Evolutionary conservation across 2,797 vertebrate species (phyloP).

Genomic region (Propithecus perrieri): DNA sequence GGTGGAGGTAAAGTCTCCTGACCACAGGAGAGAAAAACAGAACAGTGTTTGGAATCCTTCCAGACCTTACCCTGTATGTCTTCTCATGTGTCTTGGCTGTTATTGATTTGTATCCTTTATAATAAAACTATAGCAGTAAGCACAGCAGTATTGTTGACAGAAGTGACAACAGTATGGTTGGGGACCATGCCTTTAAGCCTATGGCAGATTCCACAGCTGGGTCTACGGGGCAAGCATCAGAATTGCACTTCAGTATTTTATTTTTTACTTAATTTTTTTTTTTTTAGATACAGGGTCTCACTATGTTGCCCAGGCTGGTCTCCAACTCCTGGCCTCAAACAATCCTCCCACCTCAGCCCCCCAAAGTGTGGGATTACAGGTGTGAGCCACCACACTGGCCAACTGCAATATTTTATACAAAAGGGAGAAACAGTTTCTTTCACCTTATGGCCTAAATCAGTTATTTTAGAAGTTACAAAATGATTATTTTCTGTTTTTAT

Average conservation of each 20-base stretch:
- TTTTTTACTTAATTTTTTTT: too few species aligned
- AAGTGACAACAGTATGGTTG: neutral
- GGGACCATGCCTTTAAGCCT: neutral
- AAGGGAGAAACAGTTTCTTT: neutral
- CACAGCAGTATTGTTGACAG: neutral
- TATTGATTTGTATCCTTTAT: neutral
- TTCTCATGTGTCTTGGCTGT: neutral
- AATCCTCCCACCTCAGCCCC: too few species aligned
- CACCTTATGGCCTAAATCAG: neutral
- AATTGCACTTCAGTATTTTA: neutral
- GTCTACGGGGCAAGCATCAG: neutral
- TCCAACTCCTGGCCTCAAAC: too few species aligned
- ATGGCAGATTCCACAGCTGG: neutral
- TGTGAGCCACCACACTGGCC: too few species aligned
- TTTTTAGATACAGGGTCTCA: too few species aligned
- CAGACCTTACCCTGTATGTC: neutral
- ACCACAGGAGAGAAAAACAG: neutral
- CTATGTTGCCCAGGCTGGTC: too few species aligned
- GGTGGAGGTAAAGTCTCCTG: neutral
- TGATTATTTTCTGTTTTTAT: neutral
- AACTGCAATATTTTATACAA: neutral
- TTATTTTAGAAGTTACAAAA: neutral
- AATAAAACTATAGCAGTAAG: neutral
- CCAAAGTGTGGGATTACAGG: too few species aligned
- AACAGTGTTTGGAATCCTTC: too few species aligned